Evolutionary conservation across 2,888 invertebrate species (phyloP), one percentile per base, ranked within the genome.

Genomic region (Meteorus cinctellus): DNA sequence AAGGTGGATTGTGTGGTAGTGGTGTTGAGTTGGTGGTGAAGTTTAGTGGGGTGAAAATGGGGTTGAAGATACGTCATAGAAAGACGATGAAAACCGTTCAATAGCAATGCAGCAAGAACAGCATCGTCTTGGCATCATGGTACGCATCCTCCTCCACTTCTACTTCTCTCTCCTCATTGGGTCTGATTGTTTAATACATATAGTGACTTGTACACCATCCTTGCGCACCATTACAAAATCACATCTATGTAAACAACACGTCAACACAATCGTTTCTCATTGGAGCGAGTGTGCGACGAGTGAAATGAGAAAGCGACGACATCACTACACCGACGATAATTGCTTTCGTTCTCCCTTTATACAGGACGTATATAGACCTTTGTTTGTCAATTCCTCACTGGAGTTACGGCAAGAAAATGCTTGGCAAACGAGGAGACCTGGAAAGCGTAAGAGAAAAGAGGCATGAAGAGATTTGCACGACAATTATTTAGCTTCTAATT

Each of bases 11-110:
- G 77, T 74, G 78, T 82, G 80, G 80, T 41, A 41, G 41, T 83
- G 82, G 80, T 79, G 82, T 80, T 79, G 80, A 78, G 79, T 67
- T 75, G 77, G 51, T 72, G 74, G 79, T 67, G 63, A 74, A 48
- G 48, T 62, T 51, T 29, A 36, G 27, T 29, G 6, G 24, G n/a
- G 12, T 27, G 68, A 31, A n/a, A 63, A 55, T 31, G 29, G 19
- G 45, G 34, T 27, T 65, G 62, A 55, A 34, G 41, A 70, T 63
- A 70, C 75, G 65, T 75, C 75, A 62, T 41, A 48, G 41, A 45
- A 63, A 19, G 19, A 55, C 48, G 19, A 55, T 55, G 55, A 55
- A 55, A 55, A 55, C 55, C 41, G 19, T 45, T 66, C 66, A 29
- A 66, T 66, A 55, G 4, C n/a, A 55, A n/a, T n/a, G 55, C 55